Evolutionary conservation across 2,888 invertebrate species (phyloP).

Genomic region (Andrena dorsata): DNA sequence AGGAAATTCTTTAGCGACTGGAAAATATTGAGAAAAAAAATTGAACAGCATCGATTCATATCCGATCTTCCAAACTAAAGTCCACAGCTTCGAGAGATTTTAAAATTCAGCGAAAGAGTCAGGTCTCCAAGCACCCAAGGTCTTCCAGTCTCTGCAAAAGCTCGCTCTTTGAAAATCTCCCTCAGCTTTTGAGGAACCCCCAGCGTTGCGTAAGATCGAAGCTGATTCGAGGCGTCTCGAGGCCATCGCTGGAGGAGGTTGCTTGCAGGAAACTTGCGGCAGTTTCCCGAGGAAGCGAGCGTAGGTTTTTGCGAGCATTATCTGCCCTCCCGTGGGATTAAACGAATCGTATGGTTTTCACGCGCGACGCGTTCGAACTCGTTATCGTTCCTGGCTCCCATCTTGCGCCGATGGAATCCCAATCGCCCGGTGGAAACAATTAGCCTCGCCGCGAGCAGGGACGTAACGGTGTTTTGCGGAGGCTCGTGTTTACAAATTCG

Average conservation of each 20-base stretch:
- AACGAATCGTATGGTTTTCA: slow-evolving; percentile 54
- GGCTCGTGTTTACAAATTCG: slow-evolving; percentile 17
- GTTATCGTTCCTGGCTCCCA: slow-evolving; percentile 52
- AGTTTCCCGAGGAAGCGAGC: slow-evolving; percentile 53
- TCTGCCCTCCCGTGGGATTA: slow-evolving; percentile 50
- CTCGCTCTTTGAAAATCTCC: background rate
- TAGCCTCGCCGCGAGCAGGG: slow-evolving; percentile 12
- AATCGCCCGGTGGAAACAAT: slow-evolving; percentile 43
- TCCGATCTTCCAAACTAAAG: too few relatives aligned
- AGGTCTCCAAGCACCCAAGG: too few relatives aligned
- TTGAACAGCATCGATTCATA: too few relatives aligned
- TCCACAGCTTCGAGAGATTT: too few relatives aligned
- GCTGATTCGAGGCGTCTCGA: background rate
- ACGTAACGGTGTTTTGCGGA: slow-evolving; percentile 21
- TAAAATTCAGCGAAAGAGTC: too few relatives aligned
- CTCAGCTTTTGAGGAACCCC: background rate
- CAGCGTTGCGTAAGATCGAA: background rate
- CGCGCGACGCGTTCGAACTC: slow-evolving; percentile 45
- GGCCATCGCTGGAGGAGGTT: slow-evolving; percentile 25
- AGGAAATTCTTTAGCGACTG: background rate
- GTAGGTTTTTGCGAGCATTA: slow-evolving; percentile 50
- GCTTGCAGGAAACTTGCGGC: slow-evolving; percentile 68
- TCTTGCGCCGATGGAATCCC: slow-evolving; percentile 47
- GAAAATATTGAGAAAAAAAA: background rate
- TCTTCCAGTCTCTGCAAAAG: too few relatives aligned